Percentiles rank a stretch among this genome's conserved stretches.
phyloP scores from a whole-genome alignment of 2,888 invertebrate genomes.

The Nysson spinosus region DNA sequence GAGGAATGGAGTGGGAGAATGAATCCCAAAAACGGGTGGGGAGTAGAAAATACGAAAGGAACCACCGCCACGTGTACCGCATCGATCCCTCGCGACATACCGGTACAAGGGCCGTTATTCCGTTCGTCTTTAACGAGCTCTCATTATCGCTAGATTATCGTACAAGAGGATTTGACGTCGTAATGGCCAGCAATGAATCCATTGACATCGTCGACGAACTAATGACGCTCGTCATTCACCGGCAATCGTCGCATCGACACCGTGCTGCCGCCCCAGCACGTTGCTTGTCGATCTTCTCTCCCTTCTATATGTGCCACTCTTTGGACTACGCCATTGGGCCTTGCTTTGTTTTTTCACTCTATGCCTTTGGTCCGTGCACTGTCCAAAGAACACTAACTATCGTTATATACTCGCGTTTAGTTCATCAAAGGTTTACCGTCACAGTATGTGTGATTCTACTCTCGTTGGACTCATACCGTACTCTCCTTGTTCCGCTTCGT shows the following conservation, averaged over 20 bases:
- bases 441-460: too few species aligned
- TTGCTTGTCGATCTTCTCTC: slow-evolving; percentile 19
- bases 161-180: slow-evolving; percentile 68
- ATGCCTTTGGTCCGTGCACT: neutral
- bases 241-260: slow-evolving; percentile 56
- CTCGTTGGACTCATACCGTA: neutral
- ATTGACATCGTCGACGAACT: slow-evolving; percentile 70
- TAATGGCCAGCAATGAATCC: slow-evolving; percentile 70
- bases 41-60: slow-evolving; percentile 29
- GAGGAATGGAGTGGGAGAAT: neutral
- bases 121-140: slow-evolving; percentile 65
- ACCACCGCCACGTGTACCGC: slow-evolving; percentile 43
- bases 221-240: slow-evolving; percentile 69
- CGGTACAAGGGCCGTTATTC: slow-evolving; percentile 51
- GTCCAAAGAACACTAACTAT: slow-evolving; percentile 4
- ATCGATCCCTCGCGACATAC: slow-evolving; percentile 50
- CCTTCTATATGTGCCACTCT: neutral
- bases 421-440: slow-evolving; percentile 12
- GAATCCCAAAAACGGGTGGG: slow-evolving; percentile 8
- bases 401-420: slow-evolving; percentile 11
- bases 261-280: slow-evolving; percentile 32
- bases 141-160: slow-evolving; percentile 74
- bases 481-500: neutral
- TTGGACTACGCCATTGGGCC: neutral
- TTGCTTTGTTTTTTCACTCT: neutral